Evolutionary conservation across 1,140 invertebrate species (phyloP).

Genomic region (Mylabris phalerata): DNA sequence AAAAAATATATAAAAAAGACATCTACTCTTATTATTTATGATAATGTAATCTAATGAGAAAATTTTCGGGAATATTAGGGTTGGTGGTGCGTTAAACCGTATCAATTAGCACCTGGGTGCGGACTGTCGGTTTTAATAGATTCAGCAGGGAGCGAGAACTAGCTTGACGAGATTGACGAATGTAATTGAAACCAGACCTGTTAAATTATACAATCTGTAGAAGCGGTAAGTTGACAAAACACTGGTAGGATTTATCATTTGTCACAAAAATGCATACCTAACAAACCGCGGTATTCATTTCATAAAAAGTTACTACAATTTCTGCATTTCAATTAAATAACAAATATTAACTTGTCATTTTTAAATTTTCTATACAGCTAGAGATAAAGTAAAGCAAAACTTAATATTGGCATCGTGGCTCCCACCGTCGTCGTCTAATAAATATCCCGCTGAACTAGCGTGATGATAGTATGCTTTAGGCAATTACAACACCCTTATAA

Average conservation of each 20-base stretch:
- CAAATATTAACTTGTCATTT: slow-evolving; percentile 35
- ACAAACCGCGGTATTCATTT: slow-evolving; percentile 32
- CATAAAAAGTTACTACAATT: slow-evolving; percentile 29
- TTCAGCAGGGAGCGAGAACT: slow-evolving; percentile 16
- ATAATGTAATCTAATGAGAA: too few relatives aligned
- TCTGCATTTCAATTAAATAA: slow-evolving; percentile 35
- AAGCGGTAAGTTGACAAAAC: slow-evolving; percentile 32
- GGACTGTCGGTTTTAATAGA: slow-evolving; percentile 10
- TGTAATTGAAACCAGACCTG: slow-evolving; percentile 31
- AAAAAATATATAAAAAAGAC: too few relatives aligned
- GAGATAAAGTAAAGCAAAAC: too few relatives aligned
- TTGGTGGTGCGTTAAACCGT: slow-evolving; percentile 6
- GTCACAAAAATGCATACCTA: slow-evolving; percentile 39
- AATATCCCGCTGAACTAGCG: too few relatives aligned
- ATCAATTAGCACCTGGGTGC: slow-evolving; percentile 12
- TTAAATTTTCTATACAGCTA: too few relatives aligned
- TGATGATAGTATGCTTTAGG: too few relatives aligned
- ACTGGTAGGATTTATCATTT: slow-evolving; percentile 34
- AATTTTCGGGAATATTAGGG: too few relatives aligned
- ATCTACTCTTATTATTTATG: too few relatives aligned
- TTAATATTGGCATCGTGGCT: too few relatives aligned
- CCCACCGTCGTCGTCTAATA: too few relatives aligned
- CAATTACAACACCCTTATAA: too few relatives aligned
- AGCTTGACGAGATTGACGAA: slow-evolving; percentile 21
- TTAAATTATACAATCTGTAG: slow-evolving; percentile 23